A percentile compares a stretch with the other conserved stretches of the same genome.
Conservation (phyloP, 2,797 vertebrate genomes). For the Microhierax caerulescens region DNA sequence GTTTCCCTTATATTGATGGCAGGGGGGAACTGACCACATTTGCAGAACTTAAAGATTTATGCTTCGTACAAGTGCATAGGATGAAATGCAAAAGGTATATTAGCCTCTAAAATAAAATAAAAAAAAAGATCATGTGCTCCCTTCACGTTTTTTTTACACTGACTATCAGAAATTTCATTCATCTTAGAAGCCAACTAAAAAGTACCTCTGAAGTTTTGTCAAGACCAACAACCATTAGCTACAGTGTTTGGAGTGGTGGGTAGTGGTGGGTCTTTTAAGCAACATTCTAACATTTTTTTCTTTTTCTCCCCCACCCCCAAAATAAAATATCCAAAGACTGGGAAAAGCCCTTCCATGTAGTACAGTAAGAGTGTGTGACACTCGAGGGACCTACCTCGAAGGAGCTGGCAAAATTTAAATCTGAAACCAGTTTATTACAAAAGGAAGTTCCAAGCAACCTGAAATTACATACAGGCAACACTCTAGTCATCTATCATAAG, state of each 20-base stretch:
- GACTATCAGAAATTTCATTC: background rate
- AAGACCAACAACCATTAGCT: background rate
- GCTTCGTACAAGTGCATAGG: background rate
- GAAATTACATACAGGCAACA: background rate
- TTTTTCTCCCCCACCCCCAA: accelerated
- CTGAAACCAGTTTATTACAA: background rate
- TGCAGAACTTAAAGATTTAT: background rate
- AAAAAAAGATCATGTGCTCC: background rate
- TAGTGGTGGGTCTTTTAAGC: background rate
- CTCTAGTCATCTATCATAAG: background rate
- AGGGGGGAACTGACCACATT: background rate
- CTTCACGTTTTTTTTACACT: background rate
- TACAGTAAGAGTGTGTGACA: background rate
- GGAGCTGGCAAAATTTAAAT: background rate
- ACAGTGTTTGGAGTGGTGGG: background rate
- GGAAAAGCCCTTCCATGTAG: background rate
- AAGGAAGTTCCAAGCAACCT: background rate
- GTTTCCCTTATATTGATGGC: background rate
- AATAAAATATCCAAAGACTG: background rate
- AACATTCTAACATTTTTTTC: background rate
- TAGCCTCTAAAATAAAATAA: background rate
- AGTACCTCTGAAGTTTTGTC: background rate
- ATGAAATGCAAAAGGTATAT: background rate
- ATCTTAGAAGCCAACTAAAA: background rate
- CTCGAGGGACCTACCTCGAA: background rate